These are phyloP conservation scores for Halichoerus grypus DNA, from an alignment of 2,113 vertebrate genomes.

Conservation along the genomic window DNA sequence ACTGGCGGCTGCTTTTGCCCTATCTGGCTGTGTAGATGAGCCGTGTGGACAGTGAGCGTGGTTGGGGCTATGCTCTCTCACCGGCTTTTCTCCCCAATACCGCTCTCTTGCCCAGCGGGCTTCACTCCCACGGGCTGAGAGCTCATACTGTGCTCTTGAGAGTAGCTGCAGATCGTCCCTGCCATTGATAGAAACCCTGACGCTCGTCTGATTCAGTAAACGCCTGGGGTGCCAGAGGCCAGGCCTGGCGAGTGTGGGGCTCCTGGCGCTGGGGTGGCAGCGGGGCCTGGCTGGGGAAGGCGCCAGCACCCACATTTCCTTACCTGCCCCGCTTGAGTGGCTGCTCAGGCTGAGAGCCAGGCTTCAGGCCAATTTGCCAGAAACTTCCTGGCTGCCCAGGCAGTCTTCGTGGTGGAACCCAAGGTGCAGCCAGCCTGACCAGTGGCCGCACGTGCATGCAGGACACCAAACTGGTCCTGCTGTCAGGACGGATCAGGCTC, in stretches of 20 bases:
- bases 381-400: background rate
- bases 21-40: background rate
- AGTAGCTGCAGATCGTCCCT: background rate
- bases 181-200: background rate
- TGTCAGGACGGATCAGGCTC: background rate
- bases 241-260: background rate
- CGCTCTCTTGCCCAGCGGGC: background rate
- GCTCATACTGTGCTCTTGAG: background rate
- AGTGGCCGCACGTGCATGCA: accelerated
- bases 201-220: background rate
- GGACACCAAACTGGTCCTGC: background rate
- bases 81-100: background rate
- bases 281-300: background rate
- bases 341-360: background rate
- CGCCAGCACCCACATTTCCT: background rate
- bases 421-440: background rate
- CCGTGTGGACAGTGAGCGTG: background rate
- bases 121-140: background rate
- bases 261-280: background rate
- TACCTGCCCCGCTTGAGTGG: background rate
- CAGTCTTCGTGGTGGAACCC: background rate
- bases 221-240: background rate
- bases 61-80: too few relatives aligned
- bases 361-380: too few relatives aligned
- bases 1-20: background rate